phyloP scores from a whole-genome alignment of 1,140 invertebrate genomes.

The Odontomachus brunneus region DNA sequence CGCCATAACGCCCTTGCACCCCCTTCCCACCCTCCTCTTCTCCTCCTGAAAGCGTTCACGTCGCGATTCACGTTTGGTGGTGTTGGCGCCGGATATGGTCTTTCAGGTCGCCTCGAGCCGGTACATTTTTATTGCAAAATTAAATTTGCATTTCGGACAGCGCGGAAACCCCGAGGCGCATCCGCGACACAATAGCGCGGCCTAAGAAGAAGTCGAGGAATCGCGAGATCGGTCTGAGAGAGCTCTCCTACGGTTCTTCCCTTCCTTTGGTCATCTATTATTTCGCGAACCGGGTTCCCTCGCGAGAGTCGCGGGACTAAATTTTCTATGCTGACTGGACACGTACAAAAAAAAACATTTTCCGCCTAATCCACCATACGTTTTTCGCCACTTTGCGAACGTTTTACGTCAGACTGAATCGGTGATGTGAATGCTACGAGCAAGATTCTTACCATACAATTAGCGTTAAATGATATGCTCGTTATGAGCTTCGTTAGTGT shows the following conservation, averaged over 20 bases:
- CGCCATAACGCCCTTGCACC: neutral
- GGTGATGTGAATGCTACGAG: neutral
- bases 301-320: neutral
- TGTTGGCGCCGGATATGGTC: neutral
- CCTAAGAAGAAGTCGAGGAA: conserved; percentile 12
- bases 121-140: conserved; percentile 55
- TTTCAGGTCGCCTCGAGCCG: conserved; percentile 17
- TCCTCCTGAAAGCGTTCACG: conserved; percentile 8
- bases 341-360: neutral
- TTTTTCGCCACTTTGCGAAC: neutral
- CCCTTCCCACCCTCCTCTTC: no score
- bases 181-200: conserved; percentile 2
- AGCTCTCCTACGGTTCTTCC: conserved; percentile 7
- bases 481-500: conserved; percentile 4
- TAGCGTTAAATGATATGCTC: neutral
- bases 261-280: conserved; percentile 24
- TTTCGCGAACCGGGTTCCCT: neutral
- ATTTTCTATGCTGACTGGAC: conserved; percentile 5
- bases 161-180: conserved; percentile 29
- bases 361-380: neutral
- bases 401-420: neutral
- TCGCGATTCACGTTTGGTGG: conserved; percentile 19
- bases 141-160: conserved; percentile 47
- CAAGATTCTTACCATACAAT: neutral
- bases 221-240: conserved; percentile 1